A percentile compares a stretch with the other conserved stretches of the same genome.
Conservation (phyloP, 1,140 invertebrate species). For the Drosophila arawakana region DNA sequence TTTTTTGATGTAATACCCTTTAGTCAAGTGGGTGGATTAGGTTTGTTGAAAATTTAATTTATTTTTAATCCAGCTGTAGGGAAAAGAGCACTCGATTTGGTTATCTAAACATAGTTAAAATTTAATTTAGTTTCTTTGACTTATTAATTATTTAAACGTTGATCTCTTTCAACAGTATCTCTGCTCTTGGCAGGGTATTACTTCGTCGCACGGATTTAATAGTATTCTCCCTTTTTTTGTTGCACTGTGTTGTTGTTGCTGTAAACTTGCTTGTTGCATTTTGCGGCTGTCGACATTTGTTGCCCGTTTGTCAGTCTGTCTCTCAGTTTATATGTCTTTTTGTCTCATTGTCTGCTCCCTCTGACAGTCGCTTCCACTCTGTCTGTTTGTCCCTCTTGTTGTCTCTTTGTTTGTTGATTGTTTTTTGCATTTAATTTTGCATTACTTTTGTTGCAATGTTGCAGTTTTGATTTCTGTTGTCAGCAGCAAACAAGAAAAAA, state of each 20-base stretch:
- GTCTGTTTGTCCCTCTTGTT: background rate
- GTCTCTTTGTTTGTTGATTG: constrained; percentile 48
- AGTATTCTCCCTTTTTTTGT: constrained; percentile 8
- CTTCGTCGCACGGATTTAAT: background rate
- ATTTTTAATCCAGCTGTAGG: background rate
- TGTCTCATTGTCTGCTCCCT: background rate
- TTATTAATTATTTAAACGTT: background rate
- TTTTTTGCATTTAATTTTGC: constrained; percentile 72
- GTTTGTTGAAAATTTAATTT: background rate
- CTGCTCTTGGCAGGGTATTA: background rate
- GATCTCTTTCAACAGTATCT: background rate
- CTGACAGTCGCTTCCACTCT: constrained; percentile 4
- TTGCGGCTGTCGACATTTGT: constrained; percentile 47
- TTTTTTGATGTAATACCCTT: constrained; percentile 19
- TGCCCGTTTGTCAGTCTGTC: background rate
- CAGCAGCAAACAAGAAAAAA: constrained; percentile 11
- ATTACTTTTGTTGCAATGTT: constrained; percentile 65
- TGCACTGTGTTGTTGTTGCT: constrained; percentile 20
- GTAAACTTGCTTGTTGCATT: constrained; percentile 47
- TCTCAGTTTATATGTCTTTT: background rate
- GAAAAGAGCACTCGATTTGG: background rate
- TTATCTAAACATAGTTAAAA: too few relatives aligned
- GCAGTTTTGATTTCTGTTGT: constrained; percentile 73
- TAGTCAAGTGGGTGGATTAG: background rate
- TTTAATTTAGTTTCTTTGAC: too few relatives aligned